Base-by-base conservation (phyloP, 2,113 vertebrate genomes). In the Catagonus wagneri region DNA sequence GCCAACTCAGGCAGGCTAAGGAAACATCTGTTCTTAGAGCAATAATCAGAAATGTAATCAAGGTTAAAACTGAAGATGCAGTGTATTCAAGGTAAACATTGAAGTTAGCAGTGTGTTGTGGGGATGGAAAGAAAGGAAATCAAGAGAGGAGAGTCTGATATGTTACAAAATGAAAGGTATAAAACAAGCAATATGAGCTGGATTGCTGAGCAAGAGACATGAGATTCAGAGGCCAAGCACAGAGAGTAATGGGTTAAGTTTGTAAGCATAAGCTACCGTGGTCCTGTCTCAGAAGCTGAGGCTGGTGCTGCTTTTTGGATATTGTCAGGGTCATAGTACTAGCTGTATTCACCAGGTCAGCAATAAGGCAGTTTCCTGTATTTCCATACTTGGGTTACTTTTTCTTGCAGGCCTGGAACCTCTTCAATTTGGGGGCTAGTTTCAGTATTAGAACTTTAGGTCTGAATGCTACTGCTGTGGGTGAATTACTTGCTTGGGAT, bases 401-500 rank as follows among this genome's bases (percentile, higher is more conserved):
- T 88, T 87, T 12, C 25, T 61, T 81, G 2, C 36, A 92, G 50
- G 8, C 7, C 10, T 89, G 58, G 39, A 83, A 36, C 25, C 17
- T 68, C 16, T 90, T 50, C 27, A 27, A 13, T 90, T 76, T 68
- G 3, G 29, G 2, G 5, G 56, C 1, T n/a, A 74, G 9, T 87
- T 92, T 74, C 61, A 89, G 27, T 76, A 50, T 81, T 88, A 94
- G 44, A 83, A 63, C 17, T 83, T 89, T n/a, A 85, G 44, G 27
- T 81, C 25, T 12, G 50, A 96, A 75, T 85, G 12, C 23, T 94
- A 2, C 29, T 80, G 36, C 66, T 61, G 0, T 27, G 34, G 23
- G 22, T 58, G 32, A 81, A 75, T 90, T 66, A 94, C 56, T 94
- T 93, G 69, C 25, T 86, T 94, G 36, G 27, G 54, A 92, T 86